Conservation (phyloP, 2,113 vertebrate species). For the Rallus limicola region DNA sequence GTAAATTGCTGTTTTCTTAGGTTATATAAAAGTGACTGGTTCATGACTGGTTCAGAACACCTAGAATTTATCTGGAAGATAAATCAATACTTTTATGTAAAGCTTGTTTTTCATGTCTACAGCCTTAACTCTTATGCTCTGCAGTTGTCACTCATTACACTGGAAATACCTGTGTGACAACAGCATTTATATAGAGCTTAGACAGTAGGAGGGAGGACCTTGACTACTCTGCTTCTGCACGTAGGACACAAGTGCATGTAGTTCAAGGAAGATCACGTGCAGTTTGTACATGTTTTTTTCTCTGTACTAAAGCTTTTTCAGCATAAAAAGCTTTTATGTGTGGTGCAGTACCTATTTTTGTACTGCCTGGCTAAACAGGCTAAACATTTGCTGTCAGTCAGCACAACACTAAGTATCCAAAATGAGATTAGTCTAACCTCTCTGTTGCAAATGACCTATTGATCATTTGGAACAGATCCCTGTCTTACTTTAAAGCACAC, state of each 20-base stretch:
- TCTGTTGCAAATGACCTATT: not conserved
- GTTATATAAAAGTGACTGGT: not conserved
- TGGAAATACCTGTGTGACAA: not conserved
- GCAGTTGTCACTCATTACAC: not conserved
- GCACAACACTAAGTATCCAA: not conserved
- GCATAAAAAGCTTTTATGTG: not conserved
- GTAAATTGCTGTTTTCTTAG: not conserved
- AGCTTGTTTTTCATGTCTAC: not conserved
- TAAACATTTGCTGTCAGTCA: not conserved
- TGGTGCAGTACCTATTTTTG: not conserved
- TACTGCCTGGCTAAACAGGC: not conserved
- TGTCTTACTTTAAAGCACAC: not conserved
- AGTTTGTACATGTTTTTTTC: not conserved
- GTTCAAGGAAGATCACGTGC: not conserved
- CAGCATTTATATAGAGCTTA: not conserved
- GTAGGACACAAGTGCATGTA: not conserved
- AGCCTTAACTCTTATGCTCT: not conserved
- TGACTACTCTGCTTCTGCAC: not conserved
- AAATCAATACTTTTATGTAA: not conserved
- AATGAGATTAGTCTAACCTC: not conserved
- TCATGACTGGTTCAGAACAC: not conserved
- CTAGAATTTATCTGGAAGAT: not conserved
- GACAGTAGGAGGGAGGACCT: not conserved
- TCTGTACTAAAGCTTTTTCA: not conserved
- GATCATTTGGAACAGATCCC: not conserved